Evolutionary conservation across 2,888 invertebrate species (phyloP), one percentile per base, ranked within the genome.

Genomic region (Scotopteryx bipunctaria): DNA sequence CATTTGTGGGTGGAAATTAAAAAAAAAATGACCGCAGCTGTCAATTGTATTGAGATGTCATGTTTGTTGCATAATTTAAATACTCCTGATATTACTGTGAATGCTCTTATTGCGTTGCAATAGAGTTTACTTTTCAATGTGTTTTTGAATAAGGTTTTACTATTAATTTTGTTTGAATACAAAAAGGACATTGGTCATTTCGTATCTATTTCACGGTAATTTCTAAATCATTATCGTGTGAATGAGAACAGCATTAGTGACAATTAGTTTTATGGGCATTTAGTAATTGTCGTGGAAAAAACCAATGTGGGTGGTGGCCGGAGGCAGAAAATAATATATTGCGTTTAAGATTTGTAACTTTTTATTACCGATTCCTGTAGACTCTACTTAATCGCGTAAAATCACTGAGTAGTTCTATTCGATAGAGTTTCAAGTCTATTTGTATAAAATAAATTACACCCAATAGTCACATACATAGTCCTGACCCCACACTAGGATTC

Each of bases 211-310:
- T 76, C 73, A 81, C 76, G 77, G 80, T 73, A 65, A 77, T 80
- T 73, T 64, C 52, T 49, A 61, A 63, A 63, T 71, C 67, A 69
- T 73, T 78, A 74, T 73, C 79, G 81, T 81, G 84, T 84, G 83
- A 86, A 84, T 71, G 74, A 63, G 50, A 56, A 61, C 63, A 57
- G 68, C 67, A 73, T 78, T 76, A 74, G 76, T 76, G 64, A 78
- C 81, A 81, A 87, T 88, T 87, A 87, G 77, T 85, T 84, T 84
- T 83, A 85, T 84, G 83, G 82, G 62, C 67, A 68, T 83, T 81
- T 74, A 70, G 71, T 81, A 81, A 87, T 86, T 87, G 86, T 77
- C 86, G 86, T 86, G 87, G 86, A 77, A 84, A 85, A 79, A 76
- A 73, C 55, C 17, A 48, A 83, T 83, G 81, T 71, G 83, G 81